Conservation (phyloP, 2,888 invertebrate species). For the Acronicta psi region DNA sequence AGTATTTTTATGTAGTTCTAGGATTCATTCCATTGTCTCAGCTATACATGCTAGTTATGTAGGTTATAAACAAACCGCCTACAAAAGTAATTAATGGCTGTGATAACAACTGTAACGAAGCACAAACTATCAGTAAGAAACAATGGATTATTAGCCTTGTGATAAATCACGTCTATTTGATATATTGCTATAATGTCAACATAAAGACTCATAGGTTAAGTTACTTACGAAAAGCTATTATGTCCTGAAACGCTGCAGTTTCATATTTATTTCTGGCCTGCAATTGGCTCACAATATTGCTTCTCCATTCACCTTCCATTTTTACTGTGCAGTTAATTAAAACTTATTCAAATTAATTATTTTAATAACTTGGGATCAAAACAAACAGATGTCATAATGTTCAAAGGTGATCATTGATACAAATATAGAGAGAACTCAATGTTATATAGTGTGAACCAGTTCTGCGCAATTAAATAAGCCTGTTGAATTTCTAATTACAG, state of each 20-base stretch:
- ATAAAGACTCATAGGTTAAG: constrained; percentile 74
- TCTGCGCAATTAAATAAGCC: constrained; percentile 21
- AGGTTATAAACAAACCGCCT: constrained; percentile 46
- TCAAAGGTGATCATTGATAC: constrained; percentile 28
- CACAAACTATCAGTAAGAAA: constrained; percentile 42
- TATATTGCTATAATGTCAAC: constrained; percentile 58
- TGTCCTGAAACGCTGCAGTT: constrained; percentile 93
- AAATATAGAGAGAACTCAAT: constrained; percentile 12
- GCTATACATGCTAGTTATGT: constrained; percentile 21
- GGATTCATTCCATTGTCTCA: constrained; percentile 11
- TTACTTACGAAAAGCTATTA: constrained; percentile 94
- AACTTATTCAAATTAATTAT: constrained; percentile 62
- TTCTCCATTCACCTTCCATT: constrained; percentile 91
- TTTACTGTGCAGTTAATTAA: constrained; percentile 59
- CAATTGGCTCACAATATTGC: constrained; percentile 91
- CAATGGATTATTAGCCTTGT: constrained; percentile 57
- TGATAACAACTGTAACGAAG: constrained; percentile 44
- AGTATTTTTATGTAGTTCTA: constrained; percentile 5
- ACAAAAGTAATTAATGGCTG: constrained; percentile 30
- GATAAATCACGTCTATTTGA: constrained; percentile 55
- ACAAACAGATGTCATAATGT: constrained; percentile 81
- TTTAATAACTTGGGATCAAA: constrained; percentile 70
- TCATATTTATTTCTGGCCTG: constrained; percentile 93
- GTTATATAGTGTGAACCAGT: constrained; percentile 8
- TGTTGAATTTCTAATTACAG: constrained; percentile 17